Evolutionary conservation across 2,888 invertebrate species (phyloP), one percentile per base, ranked within the genome.

Genomic region (Litoditis marina): DNA sequence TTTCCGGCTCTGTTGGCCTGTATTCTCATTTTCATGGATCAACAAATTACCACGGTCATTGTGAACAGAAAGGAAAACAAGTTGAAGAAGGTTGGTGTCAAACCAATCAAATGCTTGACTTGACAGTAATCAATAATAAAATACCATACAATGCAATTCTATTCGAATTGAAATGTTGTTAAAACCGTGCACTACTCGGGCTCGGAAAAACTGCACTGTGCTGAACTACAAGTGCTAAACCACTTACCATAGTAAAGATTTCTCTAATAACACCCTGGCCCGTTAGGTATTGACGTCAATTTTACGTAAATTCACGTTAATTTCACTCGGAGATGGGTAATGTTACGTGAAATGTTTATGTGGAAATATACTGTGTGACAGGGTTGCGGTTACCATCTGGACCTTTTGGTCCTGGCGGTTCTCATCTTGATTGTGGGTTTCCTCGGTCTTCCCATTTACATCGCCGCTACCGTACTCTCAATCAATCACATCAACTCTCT

Each of bases 21-120:
- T 25, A 96, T 98, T 81, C 87, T 98, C 27, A 93, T 98, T 82
- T 98, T 98, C 85, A 96, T 98, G 95, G 96, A 98, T 87, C 96
- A 98, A 84, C 96, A 98, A 86, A 98, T 98, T 74, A 95, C 96
- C 2, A 92, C 94, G 52, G 96, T 98, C 32, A 98, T 98, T 83
- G 91, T 98, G 32, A 98, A 98, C 84, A 88, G 96, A 47, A 95
- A 94, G 84, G 98, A 98, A 85, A 93, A 96, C 83, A 95, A 96
- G 85, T 86, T 98, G 70, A 92, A 92, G 60, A 85, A 89, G 88
- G 74, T 71, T 54, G 3, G 28, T 50, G 22, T 22, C 16, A n/a
- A n/a, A n/a, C 16, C 11, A 47, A 22, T n/a, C 19, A 11, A n/a
- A n/a, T 51, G 30, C 11, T n/a, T n/a, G n/a, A n/a, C n/a, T n/a